Conservation (phyloP, 2,888 invertebrate genomes). For the Drosophila meridionalis region DNA sequence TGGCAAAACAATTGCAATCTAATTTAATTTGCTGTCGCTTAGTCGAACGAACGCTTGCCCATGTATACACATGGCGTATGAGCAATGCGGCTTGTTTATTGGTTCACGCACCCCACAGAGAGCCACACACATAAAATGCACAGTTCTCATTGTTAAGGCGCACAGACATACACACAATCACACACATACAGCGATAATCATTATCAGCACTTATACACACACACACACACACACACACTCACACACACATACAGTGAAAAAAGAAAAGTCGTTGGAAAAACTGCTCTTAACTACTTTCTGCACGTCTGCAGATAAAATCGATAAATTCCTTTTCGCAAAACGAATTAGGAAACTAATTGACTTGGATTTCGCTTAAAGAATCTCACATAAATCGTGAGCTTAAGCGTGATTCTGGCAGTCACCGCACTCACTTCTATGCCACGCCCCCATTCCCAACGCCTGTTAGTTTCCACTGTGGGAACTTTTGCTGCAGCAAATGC, state of each 20-base stretch:
- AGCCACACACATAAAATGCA: constrained; percentile 61
- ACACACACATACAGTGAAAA: not conserved
- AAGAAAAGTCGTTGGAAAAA: constrained; percentile 53
- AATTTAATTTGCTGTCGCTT: constrained; percentile 62
- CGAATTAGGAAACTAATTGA: constrained; percentile 81
- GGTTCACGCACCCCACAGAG: constrained; percentile 49
- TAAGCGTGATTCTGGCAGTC: constrained; percentile 78
- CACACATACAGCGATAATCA: constrained; percentile 53
- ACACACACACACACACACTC: constrained; percentile 9
- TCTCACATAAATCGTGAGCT: constrained; percentile 80
- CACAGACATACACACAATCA: constrained; percentile 13
- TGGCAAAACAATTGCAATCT: constrained; percentile 64
- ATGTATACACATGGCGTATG: constrained; percentile 61
- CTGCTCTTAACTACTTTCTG: constrained; percentile 81
- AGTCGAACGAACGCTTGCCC: constrained; percentile 6
- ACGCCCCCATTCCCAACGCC: not conserved
- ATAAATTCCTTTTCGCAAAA: constrained; percentile 81
- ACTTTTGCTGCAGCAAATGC: constrained; percentile 28
- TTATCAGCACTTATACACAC: constrained; percentile 67
- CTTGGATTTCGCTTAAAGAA: constrained; percentile 81
- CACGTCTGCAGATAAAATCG: constrained; percentile 82
- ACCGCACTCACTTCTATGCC: constrained; percentile 22
- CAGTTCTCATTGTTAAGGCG: constrained; percentile 48
- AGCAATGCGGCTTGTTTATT: constrained; percentile 74
- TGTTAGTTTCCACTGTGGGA: not conserved